Percentiles rank a stretch among this genome's conserved stretches.
These are phyloP conservation scores for Sardina pilchardus DNA, from an alignment of 2,113 vertebrate genomes.

Conservation along the genomic window DNA sequence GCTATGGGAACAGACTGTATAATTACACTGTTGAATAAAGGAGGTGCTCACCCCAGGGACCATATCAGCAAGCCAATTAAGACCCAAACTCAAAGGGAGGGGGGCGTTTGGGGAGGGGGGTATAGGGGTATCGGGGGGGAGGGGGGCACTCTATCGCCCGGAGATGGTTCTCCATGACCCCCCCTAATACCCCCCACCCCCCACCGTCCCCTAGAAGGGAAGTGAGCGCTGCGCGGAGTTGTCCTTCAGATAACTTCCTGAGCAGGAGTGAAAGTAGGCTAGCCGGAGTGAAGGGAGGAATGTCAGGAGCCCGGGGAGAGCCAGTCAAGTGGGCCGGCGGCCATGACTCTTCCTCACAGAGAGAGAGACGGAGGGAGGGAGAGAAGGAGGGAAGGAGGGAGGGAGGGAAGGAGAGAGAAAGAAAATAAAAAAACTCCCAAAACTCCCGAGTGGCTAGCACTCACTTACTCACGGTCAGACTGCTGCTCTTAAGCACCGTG, in stretches of 20 bases:
- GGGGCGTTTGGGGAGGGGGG: slow-evolving; percentile 15
- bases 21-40: no score
- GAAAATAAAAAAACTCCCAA: background rate
- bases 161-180: background rate
- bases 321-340: background rate
- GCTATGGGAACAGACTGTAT: no score
- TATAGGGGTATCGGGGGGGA: background rate
- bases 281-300: slow-evolving; percentile 17
- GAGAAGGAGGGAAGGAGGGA: background rate
- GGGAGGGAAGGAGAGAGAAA: background rate
- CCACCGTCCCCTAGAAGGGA: background rate
- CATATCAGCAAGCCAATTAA: background rate
- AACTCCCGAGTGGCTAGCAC: background rate
- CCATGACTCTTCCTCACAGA: background rate
- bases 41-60: no score
- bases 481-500: background rate
- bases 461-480: background rate
- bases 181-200: background rate
- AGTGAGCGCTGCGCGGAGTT: background rate
- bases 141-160: background rate
- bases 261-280: slow-evolving; percentile 48
- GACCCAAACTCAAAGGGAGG: slow-evolving; percentile 9
- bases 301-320: background rate
- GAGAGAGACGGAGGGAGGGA: background rate
- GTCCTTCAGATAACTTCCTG: slow-evolving; percentile 60